These are phyloP conservation scores for Calyptomena viridis DNA, from an alignment of 2,113 vertebrate genomes.

Conservation along the genomic window DNA sequence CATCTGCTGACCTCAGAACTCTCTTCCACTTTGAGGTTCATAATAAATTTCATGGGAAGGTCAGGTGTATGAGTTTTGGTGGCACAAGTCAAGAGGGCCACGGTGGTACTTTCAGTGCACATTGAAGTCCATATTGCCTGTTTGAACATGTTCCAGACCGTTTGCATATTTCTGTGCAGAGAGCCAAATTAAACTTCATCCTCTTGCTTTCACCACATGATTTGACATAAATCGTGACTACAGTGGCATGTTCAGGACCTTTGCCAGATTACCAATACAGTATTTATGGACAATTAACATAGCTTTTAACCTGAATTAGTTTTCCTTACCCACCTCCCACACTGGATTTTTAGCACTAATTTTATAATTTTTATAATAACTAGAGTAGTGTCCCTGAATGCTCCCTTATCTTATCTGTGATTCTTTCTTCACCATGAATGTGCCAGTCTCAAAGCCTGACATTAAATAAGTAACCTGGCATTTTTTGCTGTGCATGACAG, in stretches of 20 bases:
- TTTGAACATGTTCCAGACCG: neutral
- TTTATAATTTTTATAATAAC: neutral
- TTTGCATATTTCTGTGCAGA: neutral
- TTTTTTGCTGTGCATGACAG: neutral
- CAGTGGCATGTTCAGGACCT: neutral
- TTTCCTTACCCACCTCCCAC: neutral
- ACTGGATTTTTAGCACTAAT: neutral
- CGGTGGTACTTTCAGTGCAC: neutral
- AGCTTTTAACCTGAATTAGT: neutral
- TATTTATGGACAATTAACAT: neutral
- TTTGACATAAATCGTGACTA: constrained; percentile 8
- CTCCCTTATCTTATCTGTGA: neutral
- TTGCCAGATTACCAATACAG: neutral
- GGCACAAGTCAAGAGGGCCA: neutral
- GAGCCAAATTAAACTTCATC: constrained; percentile 23
- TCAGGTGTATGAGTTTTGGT: neutral
- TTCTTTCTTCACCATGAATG: neutral
- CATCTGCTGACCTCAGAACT: neutral
- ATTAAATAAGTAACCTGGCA: neutral
- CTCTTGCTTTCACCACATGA: neutral
- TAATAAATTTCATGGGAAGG: neutral
- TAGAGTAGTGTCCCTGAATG: neutral
- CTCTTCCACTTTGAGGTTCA: neutral
- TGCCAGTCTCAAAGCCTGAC: neutral
- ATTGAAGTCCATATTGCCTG: neutral